These are phyloP conservation scores for Eulemur coronatus DNA, from an alignment of 2,797 vertebrate species.

Conservation along the genomic window DNA sequence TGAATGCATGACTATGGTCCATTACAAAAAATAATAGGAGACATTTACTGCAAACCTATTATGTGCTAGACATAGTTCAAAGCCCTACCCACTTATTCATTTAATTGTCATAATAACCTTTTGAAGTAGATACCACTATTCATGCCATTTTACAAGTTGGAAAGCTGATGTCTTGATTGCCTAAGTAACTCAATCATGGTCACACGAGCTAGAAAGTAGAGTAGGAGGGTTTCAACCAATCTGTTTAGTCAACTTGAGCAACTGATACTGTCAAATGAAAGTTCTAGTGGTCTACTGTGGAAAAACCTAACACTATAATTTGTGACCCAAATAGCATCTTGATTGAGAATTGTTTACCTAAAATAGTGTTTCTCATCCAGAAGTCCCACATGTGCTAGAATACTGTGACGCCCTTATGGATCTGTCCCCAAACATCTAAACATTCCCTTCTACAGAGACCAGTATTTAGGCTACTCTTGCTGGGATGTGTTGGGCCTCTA, in stretches of 20 bases:
- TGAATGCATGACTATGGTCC: not conserved
- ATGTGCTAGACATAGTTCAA: not conserved
- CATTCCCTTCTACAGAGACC: not conserved
- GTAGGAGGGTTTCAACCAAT: not conserved
- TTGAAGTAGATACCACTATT: not conserved
- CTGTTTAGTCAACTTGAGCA: not conserved
- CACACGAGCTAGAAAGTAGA: not conserved
- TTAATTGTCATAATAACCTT: not conserved
- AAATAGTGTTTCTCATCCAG: not conserved
- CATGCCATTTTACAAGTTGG: not conserved
- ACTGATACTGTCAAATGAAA: not conserved
- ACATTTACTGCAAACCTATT: not conserved
- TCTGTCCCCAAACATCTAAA: not conserved
- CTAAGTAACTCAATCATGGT: not conserved
- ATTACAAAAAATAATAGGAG: not conserved
- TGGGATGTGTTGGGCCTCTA: not conserved
- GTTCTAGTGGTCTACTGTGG: not conserved
- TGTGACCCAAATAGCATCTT: not conserved
- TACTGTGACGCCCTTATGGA: not conserved
- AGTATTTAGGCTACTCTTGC: not conserved
- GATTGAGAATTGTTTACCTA: not conserved
- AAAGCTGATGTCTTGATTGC: not conserved
- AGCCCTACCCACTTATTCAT: not conserved
- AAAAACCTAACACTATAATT: not conserved
- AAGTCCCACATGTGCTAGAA: not conserved